Conservation (phyloP, 2,113 vertebrate genomes). For the Pseudopipra pipra region DNA sequence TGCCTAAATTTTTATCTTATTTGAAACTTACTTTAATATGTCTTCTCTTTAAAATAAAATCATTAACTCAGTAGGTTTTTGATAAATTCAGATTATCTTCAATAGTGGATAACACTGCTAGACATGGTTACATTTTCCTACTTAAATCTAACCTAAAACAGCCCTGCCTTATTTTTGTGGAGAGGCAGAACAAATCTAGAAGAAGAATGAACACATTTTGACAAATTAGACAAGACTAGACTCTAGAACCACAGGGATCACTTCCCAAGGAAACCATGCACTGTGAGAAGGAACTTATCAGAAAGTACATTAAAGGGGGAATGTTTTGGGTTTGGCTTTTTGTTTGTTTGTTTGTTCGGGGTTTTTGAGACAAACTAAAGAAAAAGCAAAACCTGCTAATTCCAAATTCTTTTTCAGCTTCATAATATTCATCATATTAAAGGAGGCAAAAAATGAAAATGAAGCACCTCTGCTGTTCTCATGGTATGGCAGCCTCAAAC, state of each 20-base stretch:
- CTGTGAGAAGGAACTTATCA: not conserved
- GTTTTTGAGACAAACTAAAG: not conserved
- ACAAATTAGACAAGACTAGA: not conserved
- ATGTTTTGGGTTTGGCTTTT: not conserved
- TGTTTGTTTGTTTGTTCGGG: not conserved
- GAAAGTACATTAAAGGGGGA: not conserved
- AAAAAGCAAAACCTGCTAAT: not conserved
- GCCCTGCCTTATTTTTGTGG: not conserved
- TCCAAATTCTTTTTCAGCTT: not conserved
- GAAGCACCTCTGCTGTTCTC: not conserved
- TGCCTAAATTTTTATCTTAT: not conserved
- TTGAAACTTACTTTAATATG: not conserved
- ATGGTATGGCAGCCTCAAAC: not conserved
- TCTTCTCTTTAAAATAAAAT: not conserved
- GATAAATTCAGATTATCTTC: not conserved
- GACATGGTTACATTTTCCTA: not conserved
- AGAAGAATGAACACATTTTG: not conserved
- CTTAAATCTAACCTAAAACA: not conserved
- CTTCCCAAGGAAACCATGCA: not conserved
- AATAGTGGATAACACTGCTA: not conserved
- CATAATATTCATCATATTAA: not conserved
- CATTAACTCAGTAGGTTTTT: not conserved
- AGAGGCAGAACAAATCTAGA: not conserved
- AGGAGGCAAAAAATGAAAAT: not conserved
- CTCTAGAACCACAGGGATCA: not conserved